Evolutionary conservation across 2,113 vertebrate genomes (phyloP).

Genomic region (Potamarius usumacintae): DNA sequence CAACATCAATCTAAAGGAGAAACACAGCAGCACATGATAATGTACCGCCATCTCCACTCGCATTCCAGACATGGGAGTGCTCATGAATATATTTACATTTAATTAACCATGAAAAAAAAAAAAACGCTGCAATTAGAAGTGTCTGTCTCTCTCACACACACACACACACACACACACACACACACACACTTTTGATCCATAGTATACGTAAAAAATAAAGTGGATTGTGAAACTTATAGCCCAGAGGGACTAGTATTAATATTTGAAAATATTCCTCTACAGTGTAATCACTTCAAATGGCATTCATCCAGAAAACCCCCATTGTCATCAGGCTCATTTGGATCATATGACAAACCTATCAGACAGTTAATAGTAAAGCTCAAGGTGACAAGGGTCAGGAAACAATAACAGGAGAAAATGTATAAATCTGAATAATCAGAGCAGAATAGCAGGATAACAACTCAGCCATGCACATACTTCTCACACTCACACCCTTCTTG

Average conservation of each 20-base stretch:
- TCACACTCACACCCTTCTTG: neutral
- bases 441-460: neutral
- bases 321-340: neutral
- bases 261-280: neutral
- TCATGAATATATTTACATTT: conserved; percentile 64
- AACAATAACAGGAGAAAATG: neutral
- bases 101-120: conserved; percentile 53
- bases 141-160: neutral
- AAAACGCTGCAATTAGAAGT: conserved; percentile 52
- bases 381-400: neutral
- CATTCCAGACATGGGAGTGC: neutral
- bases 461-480: neutral
- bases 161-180: no score
- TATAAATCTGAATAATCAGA: neutral
- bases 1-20: neutral
- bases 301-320: neutral
- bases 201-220: neutral
- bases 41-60: neutral
- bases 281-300: neutral
- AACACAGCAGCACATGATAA: neutral
- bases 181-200: no score
- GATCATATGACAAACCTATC: neutral
- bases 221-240: neutral
- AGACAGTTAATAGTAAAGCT: neutral
- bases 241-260: neutral